Evolutionary conservation across 2,113 vertebrate genomes (phyloP).

Genomic region (Albula goreensis): DNA sequence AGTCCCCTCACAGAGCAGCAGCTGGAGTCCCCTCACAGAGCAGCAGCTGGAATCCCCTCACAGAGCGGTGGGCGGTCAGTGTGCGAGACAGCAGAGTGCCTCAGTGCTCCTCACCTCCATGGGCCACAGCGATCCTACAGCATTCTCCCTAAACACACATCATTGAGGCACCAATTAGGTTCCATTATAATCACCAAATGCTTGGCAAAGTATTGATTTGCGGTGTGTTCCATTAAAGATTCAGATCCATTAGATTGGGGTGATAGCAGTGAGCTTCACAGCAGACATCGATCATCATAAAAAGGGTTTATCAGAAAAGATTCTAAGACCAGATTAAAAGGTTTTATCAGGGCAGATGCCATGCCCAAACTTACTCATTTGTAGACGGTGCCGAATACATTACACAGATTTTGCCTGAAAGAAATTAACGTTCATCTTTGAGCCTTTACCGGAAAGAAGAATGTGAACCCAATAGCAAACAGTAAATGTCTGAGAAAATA

Average conservation of each 20-base stretch:
- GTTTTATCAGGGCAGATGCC: background rate
- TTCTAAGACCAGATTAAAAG: background rate
- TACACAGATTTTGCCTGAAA: background rate
- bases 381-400: background rate
- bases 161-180: slow-evolving; percentile 41
- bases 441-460: too few species aligned
- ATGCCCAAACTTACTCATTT: background rate
- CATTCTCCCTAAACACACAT: slow-evolving; percentile 37
- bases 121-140: slow-evolving; percentile 38
- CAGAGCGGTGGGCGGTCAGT: background rate
- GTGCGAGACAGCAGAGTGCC: too few species aligned
- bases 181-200: slow-evolving; percentile 46
- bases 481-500: too few species aligned
- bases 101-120: slow-evolving; percentile 17
- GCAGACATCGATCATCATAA: slow-evolving; percentile 19
- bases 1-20: too few species aligned
- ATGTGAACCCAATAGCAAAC: too few species aligned
- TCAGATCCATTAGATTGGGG: slow-evolving; percentile 35
- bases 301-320: slow-evolving; percentile 1
- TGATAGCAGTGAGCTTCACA: slow-evolving; percentile 2
- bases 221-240: slow-evolving; percentile 42
- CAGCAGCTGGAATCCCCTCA: too few species aligned
- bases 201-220: slow-evolving; percentile 37
- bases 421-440: too few species aligned
- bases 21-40: too few species aligned